Percentiles rank a stretch among this genome's conserved stretches.
phyloP scores from a whole-genome alignment of 35 echinoderm and acorn worm species.

The Amphiura filiformis region DNA sequence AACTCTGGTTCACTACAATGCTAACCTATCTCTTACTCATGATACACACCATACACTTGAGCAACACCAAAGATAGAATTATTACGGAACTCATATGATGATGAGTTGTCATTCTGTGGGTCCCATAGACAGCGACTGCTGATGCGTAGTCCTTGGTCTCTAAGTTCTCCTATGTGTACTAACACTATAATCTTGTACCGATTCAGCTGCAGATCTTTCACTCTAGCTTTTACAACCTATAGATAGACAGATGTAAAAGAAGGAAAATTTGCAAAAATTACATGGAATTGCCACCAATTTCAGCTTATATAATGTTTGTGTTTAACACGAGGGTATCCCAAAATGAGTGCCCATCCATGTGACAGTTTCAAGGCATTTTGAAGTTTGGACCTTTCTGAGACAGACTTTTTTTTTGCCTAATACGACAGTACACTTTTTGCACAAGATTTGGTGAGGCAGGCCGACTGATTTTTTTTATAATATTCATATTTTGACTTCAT shows the following conservation, averaged over 20 bases:
- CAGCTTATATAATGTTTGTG: too few species aligned
- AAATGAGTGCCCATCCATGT: too few species aligned
- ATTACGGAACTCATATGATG: slow-evolving; percentile 86
- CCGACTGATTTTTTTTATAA: too few species aligned
- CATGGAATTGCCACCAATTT: too few species aligned
- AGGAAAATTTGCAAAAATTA: not conserved
- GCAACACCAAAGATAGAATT: slow-evolving; percentile 80
- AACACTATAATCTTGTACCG: slow-evolving; percentile 91
- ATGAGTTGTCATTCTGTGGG: slow-evolving; percentile 72
- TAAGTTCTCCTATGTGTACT: slow-evolving; percentile 91
- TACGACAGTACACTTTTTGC: too few species aligned
- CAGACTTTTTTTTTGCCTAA: too few species aligned
- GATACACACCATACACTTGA: slow-evolving; percentile 89
- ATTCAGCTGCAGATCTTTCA: slow-evolving; percentile 77
- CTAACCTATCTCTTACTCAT: slow-evolving; percentile 55
- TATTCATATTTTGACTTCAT: too few species aligned
- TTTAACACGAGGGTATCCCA: too few species aligned
- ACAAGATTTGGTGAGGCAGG: too few species aligned
- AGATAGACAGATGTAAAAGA: not conserved
- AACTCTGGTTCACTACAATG: not conserved
- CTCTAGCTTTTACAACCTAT: slow-evolving; percentile 88
- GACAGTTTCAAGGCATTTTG: too few species aligned
- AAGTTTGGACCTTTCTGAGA: too few species aligned
- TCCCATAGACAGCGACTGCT: slow-evolving; percentile 95
- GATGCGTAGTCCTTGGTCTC: slow-evolving; percentile 86